Evolutionary conservation across 2,888 invertebrate species (phyloP), one percentile per base, ranked within the genome.

Genomic region (Orthosia gracilis): DNA sequence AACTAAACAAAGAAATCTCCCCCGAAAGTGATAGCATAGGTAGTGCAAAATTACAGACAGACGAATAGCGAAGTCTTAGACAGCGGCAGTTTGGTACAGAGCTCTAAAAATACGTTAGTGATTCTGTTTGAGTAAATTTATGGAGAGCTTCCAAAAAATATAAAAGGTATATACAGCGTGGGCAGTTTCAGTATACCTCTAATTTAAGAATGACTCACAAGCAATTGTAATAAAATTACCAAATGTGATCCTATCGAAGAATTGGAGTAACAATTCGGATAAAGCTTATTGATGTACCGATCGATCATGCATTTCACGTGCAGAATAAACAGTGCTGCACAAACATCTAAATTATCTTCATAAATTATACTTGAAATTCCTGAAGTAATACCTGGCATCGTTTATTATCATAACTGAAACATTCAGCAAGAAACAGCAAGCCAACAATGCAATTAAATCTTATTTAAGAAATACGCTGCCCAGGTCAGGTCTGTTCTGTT

Each of bases 291-390:
- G 72, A 78, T 78, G 40, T 49, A 62, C 47, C 58, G 45, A 61
- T 75, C 58, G 45, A 62, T 75, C 69, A 73, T 80, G 74, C 69
- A 79, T 72, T 80, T 65, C 58, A 57, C 55, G 75, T 71, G 57
- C 74, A 59, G 49, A 69, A 80, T 69, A 73, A 83, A 69, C 73
- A 69, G 57, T 1, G 49, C 52, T 84, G 57, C 80, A 69, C 31
- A 52, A 84, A 84, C 61, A 82, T 75, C 80, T 73, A 75, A 84
- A 82, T 75, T 70, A 71, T 62, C 47, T 58, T 70, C 55, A 68
- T 68, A 70, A 75, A 84, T 68, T 58, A 84, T 75, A 84, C 81
- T 81, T 84, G 84, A 84, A 75, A 80, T 81, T 84, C 84, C 54
- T 70, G 64, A 55, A 83, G 55, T 59, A 70, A 64, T 64, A 77